phyloP scores from a whole-genome alignment of 2,888 invertebrate genomes.

The Temnothorax rugatulus region DNA sequence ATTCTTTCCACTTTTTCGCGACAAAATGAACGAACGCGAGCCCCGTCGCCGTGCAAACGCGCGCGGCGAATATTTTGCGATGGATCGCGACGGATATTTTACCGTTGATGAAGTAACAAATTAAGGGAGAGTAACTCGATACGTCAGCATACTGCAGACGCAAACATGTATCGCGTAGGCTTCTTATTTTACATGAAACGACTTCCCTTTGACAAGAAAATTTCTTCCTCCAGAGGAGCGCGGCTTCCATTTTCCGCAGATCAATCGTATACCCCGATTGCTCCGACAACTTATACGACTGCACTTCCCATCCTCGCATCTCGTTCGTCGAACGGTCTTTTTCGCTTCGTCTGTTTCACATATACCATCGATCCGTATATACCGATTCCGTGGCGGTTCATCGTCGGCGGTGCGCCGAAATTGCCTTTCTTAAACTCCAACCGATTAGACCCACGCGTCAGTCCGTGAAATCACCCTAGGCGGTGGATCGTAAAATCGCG shows the following conservation, averaged over 20 bases:
- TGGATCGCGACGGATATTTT: conserved; percentile 28
- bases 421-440: conserved; percentile 68
- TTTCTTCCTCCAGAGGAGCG: conserved; percentile 13
- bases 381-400: conserved; percentile 16
- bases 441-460: conserved; percentile 70
- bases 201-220: conserved; percentile 38
- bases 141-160: background rate
- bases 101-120: conserved; percentile 25
- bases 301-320: conserved; percentile 26
- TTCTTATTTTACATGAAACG: conserved; percentile 36
- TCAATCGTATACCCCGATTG: conserved; percentile 46
- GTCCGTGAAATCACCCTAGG: conserved; percentile 73
- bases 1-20: conserved; percentile 41
- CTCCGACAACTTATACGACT: conserved; percentile 48
- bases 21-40: conserved; percentile 25
- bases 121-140: conserved; percentile 26
- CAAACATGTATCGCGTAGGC: background rate
- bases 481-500: conserved; percentile 43
- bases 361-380: conserved; percentile 28
- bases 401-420: conserved; percentile 18
- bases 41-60: background rate
- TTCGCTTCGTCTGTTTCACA: conserved; percentile 49
- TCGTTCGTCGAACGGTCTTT: conserved; percentile 20
- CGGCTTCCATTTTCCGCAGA: conserved; percentile 48
- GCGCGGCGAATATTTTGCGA: conserved; percentile 33